Conservation (phyloP, 1,140 invertebrate species). For the Protaetia brevitarsis region DNA sequence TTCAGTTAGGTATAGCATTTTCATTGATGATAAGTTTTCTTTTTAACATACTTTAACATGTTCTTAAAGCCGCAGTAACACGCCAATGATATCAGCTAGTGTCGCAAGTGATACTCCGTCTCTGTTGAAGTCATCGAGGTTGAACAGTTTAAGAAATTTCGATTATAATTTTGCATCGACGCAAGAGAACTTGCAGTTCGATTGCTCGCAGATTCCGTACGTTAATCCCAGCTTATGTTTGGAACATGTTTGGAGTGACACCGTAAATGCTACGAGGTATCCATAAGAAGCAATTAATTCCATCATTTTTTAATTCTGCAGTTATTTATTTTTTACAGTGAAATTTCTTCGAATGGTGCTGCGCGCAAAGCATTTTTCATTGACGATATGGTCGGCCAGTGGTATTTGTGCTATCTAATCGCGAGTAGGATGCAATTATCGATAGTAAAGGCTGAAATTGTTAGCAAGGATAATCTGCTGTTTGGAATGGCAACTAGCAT, state of each 20-base stretch:
- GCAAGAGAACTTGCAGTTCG: background rate
- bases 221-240: slow-evolving; percentile 77
- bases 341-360: slow-evolving; percentile 48
- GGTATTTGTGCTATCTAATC: slow-evolving; percentile 79
- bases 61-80: slow-evolving; percentile 44
- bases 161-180: background rate
- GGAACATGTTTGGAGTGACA: slow-evolving; percentile 84
- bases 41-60: no score
- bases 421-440: slow-evolving; percentile 65
- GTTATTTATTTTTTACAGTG: slow-evolving; percentile 43
- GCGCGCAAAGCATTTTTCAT: slow-evolving; percentile 79
- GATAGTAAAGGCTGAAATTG: slow-evolving; percentile 71
- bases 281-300: background rate
- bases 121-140: slow-evolving; percentile 21
- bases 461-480: slow-evolving; percentile 55
- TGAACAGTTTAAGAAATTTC: slow-evolving; percentile 23
- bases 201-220: slow-evolving; percentile 28
- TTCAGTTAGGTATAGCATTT: slow-evolving; percentile 49
- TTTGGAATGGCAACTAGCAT: slow-evolving; percentile 73
- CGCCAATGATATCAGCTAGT: slow-evolving; percentile 35
- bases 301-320: background rate
- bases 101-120: slow-evolving; percentile 32
- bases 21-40: slow-evolving; percentile 19
- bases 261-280: slow-evolving; percentile 46
- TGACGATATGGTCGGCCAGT: slow-evolving; percentile 77